Base-by-base conservation (phyloP, 1,140 invertebrate species). In the Drosophila biarmipes region DNA sequence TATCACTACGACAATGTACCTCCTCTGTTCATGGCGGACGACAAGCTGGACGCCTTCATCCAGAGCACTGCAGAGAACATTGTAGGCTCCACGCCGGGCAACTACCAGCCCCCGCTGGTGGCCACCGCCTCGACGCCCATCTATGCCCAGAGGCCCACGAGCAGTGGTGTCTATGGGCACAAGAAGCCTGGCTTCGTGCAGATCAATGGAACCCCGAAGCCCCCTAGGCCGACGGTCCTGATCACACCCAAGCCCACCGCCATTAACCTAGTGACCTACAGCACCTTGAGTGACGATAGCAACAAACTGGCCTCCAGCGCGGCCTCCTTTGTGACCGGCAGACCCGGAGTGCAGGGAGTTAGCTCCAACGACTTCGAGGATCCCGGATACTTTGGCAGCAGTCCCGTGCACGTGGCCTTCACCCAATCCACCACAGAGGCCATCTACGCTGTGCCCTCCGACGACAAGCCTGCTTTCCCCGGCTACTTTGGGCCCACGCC, bases 171-270 rank as follows among this genome's bases (percentile, higher is more conserved):
- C 45, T 82, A 87, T 49, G 67, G 68, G 6, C 82, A 91, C 49
- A 91, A 87, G 64, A 91, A 89, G 37, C 86, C 91, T 12, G 73
- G 66, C 0, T 91, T 91, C n/a, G 81, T 92, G 29, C 84, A 91
- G 51, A 77, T 91, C 35, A 74, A 78, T 74, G 79, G 31, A 48
- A 91, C 78, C 74, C 93, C 72, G 79, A 93, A 73, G 90, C 92
- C 90, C 17, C 93, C 93, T 11, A 90, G 92, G 4, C 93, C 94
- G 14, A 94, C 94, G 0, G 92, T 94, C 7, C 87, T 94, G 21
- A 95, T 94, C 15, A 94, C 92, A 27, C 94, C 94, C 34, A 95
- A 95, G 84, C 95, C 95, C 5, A 93, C 93, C 6, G 91, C 92
- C n/a, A 75, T 78, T 4, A 84, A 90, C 43, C 49, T 82, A 29